phyloP scores from a whole-genome alignment of 2,113 vertebrate genomes.

The Semnopithecus entellus region DNA sequence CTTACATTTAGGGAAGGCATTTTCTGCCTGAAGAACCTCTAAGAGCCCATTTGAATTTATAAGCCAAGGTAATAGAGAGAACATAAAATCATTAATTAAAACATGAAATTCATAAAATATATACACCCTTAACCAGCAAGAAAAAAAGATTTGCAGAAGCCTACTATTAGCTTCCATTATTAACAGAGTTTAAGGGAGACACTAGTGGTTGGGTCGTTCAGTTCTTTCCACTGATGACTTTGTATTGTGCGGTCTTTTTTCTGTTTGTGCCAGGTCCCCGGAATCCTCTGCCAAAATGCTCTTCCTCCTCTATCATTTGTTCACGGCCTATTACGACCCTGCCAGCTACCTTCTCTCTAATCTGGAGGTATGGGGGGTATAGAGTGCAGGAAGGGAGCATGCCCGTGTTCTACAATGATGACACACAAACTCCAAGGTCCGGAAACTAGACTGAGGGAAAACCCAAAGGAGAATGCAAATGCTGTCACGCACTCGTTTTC shows the following conservation, averaged over 20 bases:
- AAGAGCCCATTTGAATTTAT: conserved; percentile 64
- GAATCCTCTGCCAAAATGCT: neutral
- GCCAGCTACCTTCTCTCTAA: neutral
- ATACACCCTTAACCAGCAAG: conserved; percentile 36
- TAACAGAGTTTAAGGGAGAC: neutral
- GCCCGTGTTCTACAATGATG: neutral
- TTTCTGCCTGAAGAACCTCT: conserved; percentile 18
- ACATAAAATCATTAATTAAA: conserved; percentile 73
- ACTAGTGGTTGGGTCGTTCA: fast-evolving
- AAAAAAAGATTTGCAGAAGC: neutral
- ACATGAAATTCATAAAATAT: conserved; percentile 59
- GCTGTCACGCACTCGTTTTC: neutral
- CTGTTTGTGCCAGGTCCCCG: neutral
- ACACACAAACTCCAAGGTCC: neutral
- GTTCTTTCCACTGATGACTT: neutral
- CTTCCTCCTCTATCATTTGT: neutral
- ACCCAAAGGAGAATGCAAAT: no score
- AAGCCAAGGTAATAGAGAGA: conserved; percentile 53
- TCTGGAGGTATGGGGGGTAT: fast-evolving
- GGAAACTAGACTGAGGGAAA: neutral
- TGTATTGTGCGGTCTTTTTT: fast-evolving
- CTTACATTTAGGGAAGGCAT: conserved; percentile 54
- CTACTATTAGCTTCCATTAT: neutral
- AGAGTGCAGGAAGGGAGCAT: fast-evolving
- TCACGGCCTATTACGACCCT: neutral